Percentiles rank a stretch among this genome's conserved stretches.
phyloP scores from a whole-genome alignment of 2,888 invertebrate genomes.

The Tenthredo amoena region DNA sequence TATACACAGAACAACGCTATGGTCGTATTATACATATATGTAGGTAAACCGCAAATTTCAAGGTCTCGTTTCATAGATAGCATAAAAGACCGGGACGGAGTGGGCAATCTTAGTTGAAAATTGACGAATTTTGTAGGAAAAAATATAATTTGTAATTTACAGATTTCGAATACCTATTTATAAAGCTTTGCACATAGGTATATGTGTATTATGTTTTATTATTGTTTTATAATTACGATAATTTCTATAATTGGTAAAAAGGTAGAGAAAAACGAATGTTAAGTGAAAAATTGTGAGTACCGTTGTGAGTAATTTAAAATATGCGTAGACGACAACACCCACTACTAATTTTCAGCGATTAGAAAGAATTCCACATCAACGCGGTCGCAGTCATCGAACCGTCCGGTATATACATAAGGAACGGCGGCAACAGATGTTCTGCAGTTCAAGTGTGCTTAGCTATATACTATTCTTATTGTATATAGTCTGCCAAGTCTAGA shows the following conservation, averaged over 20 bases:
- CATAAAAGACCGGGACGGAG: no score
- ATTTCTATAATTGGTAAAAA: not conserved
- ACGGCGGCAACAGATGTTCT: constrained; percentile 24
- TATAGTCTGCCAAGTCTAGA: constrained; percentile 8
- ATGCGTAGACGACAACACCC: not conserved
- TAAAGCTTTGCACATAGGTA: no score
- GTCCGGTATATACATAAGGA: not conserved
- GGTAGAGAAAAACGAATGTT: not conserved
- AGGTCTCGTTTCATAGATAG: no score
- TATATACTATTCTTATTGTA: not conserved
- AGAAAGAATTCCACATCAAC: constrained; percentile 1
- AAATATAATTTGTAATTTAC: no score
- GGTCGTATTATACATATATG: no score
- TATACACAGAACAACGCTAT: no score
- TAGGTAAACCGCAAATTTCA: no score
- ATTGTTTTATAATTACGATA: no score
- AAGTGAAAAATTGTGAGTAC: not conserved
- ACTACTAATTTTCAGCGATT: not conserved
- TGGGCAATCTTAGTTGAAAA: no score
- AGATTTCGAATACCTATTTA: no score
- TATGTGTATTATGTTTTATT: no score
- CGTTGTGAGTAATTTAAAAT: not conserved
- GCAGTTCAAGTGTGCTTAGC: constrained; percentile 17
- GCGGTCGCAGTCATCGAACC: not conserved
- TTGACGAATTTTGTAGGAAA: no score